These are phyloP conservation scores for Notodonta dromedarius DNA, from an alignment of 2,888 invertebrate species.

Conservation along the genomic window DNA sequence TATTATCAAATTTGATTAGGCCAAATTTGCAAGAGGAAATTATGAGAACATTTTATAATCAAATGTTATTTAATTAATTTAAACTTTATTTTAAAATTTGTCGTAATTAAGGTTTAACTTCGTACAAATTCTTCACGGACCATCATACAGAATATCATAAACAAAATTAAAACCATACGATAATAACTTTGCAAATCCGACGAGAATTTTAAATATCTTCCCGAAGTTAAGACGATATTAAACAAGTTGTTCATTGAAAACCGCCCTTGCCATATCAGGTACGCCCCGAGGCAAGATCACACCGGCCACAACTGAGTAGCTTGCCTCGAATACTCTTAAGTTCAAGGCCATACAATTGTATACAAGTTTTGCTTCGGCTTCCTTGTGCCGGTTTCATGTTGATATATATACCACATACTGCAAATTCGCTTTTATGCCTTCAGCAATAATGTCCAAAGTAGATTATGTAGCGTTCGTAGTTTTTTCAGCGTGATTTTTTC, in stretches of 20 bases:
- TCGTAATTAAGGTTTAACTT: too few species aligned
- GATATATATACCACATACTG: conserved; percentile 10
- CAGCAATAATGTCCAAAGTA: conserved; percentile 23
- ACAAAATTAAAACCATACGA: background rate
- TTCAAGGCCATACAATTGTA: conserved; percentile 72
- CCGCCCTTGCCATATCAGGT: conserved; percentile 57
- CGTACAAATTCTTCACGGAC: too few species aligned
- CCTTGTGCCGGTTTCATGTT: conserved; percentile 56
- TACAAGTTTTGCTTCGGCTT: conserved; percentile 65
- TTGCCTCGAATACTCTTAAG: conserved; percentile 64
- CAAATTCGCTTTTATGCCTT: conserved; percentile 26
- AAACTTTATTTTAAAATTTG: too few species aligned
- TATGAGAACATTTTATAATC: background rate
- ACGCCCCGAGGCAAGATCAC: conserved; percentile 49
- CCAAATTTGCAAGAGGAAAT: background rate
- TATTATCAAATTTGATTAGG: conserved; percentile 1
- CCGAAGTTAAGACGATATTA: background rate
- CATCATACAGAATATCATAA: too few species aligned
- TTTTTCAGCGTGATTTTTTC: conserved; percentile 41
- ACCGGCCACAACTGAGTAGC: conserved; percentile 51
- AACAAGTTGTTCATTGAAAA: conserved; percentile 47
- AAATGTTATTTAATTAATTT: background rate
- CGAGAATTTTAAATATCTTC: background rate
- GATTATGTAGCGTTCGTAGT: conserved; percentile 27
- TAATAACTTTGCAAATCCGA: background rate